phyloP scores from a whole-genome alignment of 1,140 invertebrate genomes.

The Ips nitidus region DNA sequence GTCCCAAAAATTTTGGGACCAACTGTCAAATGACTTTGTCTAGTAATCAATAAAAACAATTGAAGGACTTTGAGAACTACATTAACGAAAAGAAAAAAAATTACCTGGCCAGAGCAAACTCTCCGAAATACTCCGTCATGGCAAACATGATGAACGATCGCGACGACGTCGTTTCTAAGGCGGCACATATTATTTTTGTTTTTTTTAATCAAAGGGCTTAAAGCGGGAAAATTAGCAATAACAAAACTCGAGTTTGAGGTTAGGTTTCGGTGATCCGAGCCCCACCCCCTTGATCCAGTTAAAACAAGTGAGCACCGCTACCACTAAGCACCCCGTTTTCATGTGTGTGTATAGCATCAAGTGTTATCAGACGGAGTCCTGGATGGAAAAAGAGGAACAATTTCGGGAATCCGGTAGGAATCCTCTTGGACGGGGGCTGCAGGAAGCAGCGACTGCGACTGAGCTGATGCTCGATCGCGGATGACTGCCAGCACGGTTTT shows the following conservation, averaged over 20 bases:
- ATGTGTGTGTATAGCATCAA: too few species aligned
- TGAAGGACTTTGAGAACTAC: too few species aligned
- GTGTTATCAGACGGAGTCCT: background rate
- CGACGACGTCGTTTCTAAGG: background rate
- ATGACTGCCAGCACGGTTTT: conserved; percentile 20
- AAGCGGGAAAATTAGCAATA: background rate
- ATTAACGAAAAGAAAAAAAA: too few species aligned
- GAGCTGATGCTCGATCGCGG: conserved; percentile 29
- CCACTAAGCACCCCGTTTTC: too few species aligned
- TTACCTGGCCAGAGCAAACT: conserved; percentile 56
- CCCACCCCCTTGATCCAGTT: too few species aligned
- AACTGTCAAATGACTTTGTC: too few species aligned
- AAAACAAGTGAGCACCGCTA: too few species aligned
- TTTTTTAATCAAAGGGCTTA: background rate
- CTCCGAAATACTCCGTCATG: conserved; percentile 57
- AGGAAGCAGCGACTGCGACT: conserved; percentile 29
- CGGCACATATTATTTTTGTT: conserved; percentile 26
- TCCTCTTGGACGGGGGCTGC: conserved; percentile 19
- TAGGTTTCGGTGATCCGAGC: background rate
- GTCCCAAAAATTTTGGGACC: too few species aligned
- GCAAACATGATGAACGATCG: conserved; percentile 50
- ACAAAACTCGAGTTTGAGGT: background rate
- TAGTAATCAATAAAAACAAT: too few species aligned
- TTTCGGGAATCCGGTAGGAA: background rate
- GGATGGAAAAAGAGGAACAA: conserved; percentile 1